Base-by-base conservation (phyloP, 1,140 invertebrate species). In the Drosophila orosa region DNA sequence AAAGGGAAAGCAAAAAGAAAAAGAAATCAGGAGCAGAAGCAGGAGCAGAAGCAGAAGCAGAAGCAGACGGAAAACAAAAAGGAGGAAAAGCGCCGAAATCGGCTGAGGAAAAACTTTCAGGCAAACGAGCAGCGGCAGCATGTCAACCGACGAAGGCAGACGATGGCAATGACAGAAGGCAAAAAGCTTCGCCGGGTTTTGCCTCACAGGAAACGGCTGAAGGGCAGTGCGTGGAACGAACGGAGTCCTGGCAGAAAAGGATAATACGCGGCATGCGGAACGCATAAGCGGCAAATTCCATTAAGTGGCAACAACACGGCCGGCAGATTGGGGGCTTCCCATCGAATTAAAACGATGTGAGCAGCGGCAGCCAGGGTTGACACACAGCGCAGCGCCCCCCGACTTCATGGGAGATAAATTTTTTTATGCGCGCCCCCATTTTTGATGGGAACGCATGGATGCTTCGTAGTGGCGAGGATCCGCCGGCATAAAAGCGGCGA, bases 221-320 rank as follows among this genome's bases (percentile, higher is more conserved):
- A 37, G 40, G 35, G 42, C 42, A 54, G 50, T 24, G 50, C 50
- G 50, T 39, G 35, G 33, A 17, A 45, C 50, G 33, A 17, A 45
- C 50, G 63, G 67, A 71, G 39, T 48, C 66, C 65, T 57, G 33
- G 40, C 62, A 66, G 79, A 59, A 89, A 86, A 80, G 84, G 84
- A 89, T 89, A 89, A 89, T 89, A 84, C 84, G 77, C 77, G 77
- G 84, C 84, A 89, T 89, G 84, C 84, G 84, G 82, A 84, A 89
- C 84, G 84, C 84, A 89, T 89, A 89, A 89, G 84, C 84, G 80
- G 77, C 84, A 89, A 84, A 89, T 89, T 89, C 84, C 84, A 89
- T 89, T 89, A 89, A 89, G 84, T 89, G 84, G 65, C 84, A 89
- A 68, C 84, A 71, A 44, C 82, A 82, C 31, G 29, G 37, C 37